Evolutionary conservation across 2,888 invertebrate genomes (phyloP).

Genomic region (Microdon myrmicae): DNA sequence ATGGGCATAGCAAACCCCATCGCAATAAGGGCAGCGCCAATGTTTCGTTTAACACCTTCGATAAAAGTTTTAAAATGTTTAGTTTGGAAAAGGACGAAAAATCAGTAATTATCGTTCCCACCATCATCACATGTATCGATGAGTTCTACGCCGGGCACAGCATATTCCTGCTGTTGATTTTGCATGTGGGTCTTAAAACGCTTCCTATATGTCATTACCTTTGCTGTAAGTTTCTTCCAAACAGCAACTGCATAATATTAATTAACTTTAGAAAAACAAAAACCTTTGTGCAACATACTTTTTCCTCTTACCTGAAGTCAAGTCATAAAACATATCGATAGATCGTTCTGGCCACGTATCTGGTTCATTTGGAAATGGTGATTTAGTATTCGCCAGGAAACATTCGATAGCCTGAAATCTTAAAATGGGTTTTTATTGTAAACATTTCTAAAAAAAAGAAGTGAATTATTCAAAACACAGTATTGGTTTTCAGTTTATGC

Average conservation of each 20-base stretch:
- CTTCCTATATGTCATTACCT: constrained; percentile 78
- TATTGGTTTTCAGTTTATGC: too few relatives aligned
- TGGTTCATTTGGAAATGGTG: constrained; percentile 66
- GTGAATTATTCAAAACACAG: neutral
- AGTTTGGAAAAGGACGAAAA: neutral
- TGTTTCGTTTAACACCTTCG: constrained; percentile 60
- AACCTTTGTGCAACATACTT: constrained; percentile 48
- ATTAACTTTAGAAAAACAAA: constrained; percentile 15
- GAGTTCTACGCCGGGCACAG: constrained; percentile 81
- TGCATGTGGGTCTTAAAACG: constrained; percentile 63
- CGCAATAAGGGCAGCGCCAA: constrained; percentile 61
- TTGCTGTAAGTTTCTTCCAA: constrained; percentile 83
- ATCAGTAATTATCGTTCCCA: constrained; percentile 18
- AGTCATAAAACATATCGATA: constrained; percentile 75
- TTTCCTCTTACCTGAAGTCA: constrained; percentile 70
- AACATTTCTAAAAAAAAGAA: neutral
- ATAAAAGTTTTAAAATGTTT: neutral
- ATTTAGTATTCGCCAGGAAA: constrained; percentile 79
- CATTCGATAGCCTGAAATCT: constrained; percentile 86
- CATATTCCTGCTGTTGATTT: constrained; percentile 72
- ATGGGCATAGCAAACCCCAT: constrained; percentile 62
- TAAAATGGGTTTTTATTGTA: neutral
- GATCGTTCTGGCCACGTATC: constrained; percentile 74
- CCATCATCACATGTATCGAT: constrained; percentile 76
- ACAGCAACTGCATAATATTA: constrained; percentile 70